Conservation (phyloP, 2,888 invertebrate genomes). For the Leucania comma region DNA sequence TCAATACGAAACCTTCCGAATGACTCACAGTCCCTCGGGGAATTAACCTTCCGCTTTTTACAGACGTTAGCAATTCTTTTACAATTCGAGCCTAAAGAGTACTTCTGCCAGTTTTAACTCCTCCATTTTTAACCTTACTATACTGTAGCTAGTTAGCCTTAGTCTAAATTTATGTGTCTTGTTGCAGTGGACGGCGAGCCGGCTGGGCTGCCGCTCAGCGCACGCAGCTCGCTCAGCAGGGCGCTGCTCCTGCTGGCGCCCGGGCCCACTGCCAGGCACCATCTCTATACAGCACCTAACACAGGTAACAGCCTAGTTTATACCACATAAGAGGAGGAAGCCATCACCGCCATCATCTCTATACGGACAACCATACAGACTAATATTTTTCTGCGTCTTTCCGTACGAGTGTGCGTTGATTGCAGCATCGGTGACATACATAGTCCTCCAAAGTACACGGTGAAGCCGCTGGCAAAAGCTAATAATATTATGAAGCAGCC, state of each 20-base stretch:
- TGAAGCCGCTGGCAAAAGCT: too few species aligned
- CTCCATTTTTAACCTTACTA: not conserved
- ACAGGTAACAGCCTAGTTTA: conserved; percentile 82
- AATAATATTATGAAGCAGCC: too few species aligned
- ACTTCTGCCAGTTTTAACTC: not conserved
- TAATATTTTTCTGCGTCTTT: not conserved
- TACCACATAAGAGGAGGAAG: not conserved
- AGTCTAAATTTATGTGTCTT: conserved; percentile 57
- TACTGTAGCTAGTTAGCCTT: conserved; percentile 2
- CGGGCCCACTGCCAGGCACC: conserved; percentile 86
- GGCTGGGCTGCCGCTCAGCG: conserved; percentile 91
- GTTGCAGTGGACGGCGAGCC: conserved; percentile 90
- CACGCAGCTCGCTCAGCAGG: conserved; percentile 84
- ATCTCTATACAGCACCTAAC: conserved; percentile 92
- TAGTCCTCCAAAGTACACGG: not conserved
- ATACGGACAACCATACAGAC: not conserved
- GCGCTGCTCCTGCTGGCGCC: conserved; percentile 92
- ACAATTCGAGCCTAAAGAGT: not conserved
- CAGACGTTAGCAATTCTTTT: conserved; percentile 5
- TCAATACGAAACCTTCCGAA: conserved; percentile 19
- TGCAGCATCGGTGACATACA: not conserved
- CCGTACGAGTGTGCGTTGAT: not conserved
- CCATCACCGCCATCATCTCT: not conserved
- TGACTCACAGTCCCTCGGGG: conserved; percentile 22
- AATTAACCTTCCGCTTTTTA: conserved; percentile 26